A percentile compares a stretch with the other conserved stretches of the same genome.
Conservation (phyloP, 1,140 invertebrate species). For the Formica exsecta region DNA sequence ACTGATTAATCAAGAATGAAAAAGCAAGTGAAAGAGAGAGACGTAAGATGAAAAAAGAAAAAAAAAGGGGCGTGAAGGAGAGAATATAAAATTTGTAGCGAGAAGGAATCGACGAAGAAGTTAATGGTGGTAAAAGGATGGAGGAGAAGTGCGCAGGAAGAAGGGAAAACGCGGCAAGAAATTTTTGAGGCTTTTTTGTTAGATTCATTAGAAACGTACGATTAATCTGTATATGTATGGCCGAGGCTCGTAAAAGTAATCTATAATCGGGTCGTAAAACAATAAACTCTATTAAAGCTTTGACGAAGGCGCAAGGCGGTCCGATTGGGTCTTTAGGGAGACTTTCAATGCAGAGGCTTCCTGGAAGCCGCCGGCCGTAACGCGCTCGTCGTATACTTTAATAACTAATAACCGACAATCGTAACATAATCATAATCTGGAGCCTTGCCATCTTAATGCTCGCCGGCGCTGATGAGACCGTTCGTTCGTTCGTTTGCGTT, state of each 20-base stretch:
- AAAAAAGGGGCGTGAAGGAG: background rate
- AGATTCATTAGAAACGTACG: constrained; percentile 79
- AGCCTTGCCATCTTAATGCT: constrained; percentile 54
- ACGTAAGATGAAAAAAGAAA: background rate
- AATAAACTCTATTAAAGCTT: constrained; percentile 83
- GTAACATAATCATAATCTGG: constrained; percentile 61
- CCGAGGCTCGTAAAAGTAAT: constrained; percentile 82
- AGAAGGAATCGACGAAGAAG: constrained; percentile 67
- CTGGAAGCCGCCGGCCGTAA: constrained; percentile 61
- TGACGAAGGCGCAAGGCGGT: constrained; percentile 65
- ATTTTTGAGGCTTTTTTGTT: constrained; percentile 77
- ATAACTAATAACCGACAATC: constrained; percentile 74
- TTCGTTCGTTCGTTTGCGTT: background rate
- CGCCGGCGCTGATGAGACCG: constrained; percentile 28
- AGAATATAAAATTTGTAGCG: constrained; percentile 68
- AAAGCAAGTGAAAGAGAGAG: background rate
- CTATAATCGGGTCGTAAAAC: constrained; percentile 85
- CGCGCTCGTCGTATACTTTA: constrained; percentile 50
- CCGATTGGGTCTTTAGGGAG: constrained; percentile 12
- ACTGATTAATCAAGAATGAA: background rate
- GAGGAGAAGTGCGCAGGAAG: background rate
- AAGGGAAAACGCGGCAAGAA: constrained; percentile 55
- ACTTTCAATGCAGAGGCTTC: constrained; percentile 47
- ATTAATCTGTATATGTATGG: constrained; percentile 48
- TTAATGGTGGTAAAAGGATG: constrained; percentile 61